phyloP scores from a whole-genome alignment of 2,797 vertebrate species.

The Ctenopoma kingsleyae region DNA sequence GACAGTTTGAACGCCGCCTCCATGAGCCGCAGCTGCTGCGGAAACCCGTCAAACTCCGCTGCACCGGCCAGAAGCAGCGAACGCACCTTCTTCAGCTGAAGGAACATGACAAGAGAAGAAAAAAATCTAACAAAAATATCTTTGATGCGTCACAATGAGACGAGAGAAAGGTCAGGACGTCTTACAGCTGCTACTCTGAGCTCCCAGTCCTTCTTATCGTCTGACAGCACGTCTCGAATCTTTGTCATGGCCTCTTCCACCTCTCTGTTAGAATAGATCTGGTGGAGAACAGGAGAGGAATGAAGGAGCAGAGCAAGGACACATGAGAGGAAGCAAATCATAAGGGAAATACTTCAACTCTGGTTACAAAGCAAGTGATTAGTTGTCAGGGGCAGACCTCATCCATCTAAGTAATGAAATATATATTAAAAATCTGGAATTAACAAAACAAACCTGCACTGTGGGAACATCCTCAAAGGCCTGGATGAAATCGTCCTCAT shows the following conservation, averaged over 20 bases:
- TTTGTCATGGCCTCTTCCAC: slow-evolving; percentile 96
- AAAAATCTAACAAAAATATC: no score
- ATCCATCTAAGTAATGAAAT: no score
- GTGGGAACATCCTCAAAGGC: slow-evolving; percentile 88
- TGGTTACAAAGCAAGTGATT: no score
- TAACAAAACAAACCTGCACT: slow-evolving; percentile 57
- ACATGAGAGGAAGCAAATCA: no score
- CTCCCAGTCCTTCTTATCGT: slow-evolving; percentile 98
- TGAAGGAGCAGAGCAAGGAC: background rate
- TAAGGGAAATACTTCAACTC: no score
- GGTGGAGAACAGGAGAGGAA: slow-evolving; percentile 29
- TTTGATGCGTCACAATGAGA: rapidly evolving
- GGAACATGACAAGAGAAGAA: background rate
- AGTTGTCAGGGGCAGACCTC: no score
- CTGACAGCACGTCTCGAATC: slow-evolving; percentile 93
- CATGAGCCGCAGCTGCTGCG: slow-evolving; percentile 91
- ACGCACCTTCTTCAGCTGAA: slow-evolving; percentile 93
- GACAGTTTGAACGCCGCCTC: slow-evolving; percentile 94
- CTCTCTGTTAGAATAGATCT: slow-evolving; percentile 96
- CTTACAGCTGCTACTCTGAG: slow-evolving; percentile 94
- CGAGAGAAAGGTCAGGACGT: rapidly evolving
- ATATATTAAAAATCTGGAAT: background rate
- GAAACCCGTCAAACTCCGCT: slow-evolving; percentile 90
- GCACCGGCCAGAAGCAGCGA: slow-evolving; percentile 94
- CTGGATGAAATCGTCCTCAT: slow-evolving; percentile 95